phyloP scores from a whole-genome alignment of 2,888 invertebrate species.

The Meiosimyza platycephala region DNA sequence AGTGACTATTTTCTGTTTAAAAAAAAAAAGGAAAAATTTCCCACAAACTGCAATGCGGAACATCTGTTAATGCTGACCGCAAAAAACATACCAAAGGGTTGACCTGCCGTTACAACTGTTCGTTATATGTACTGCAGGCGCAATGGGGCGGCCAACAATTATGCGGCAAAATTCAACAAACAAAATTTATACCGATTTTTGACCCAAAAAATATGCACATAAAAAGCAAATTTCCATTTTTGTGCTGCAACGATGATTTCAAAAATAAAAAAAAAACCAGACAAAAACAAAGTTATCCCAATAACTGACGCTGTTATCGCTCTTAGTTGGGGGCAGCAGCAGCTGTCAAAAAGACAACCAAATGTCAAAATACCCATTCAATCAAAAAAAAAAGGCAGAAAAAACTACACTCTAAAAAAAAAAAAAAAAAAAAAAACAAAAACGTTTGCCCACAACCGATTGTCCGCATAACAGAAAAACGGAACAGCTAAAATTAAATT shows the following conservation, averaged over 20 bases:
- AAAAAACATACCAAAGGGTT: too few relatives aligned
- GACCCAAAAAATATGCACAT: background rate
- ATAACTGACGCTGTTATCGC: background rate
- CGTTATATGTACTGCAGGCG: too few relatives aligned
- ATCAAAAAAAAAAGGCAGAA: conserved; percentile 17
- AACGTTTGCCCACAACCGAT: background rate
- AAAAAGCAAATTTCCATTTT: conserved; percentile 2
- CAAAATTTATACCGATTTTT: background rate
- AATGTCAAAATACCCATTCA: conserved; percentile 10
- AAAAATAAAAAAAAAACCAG: background rate
- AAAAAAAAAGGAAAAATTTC: too few relatives aligned
- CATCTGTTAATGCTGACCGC: too few relatives aligned
- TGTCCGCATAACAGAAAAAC: background rate
- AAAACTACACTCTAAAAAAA: background rate
- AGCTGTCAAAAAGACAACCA: conserved; percentile 14
- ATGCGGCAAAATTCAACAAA: background rate
- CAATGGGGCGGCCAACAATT: background rate
- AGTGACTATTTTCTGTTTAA: too few relatives aligned
- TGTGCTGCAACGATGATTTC: background rate
- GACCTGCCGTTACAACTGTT: too few relatives aligned
- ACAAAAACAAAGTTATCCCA: too few relatives aligned
- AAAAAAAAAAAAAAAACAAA: background rate
- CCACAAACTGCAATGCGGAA: too few relatives aligned
- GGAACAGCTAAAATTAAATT: background rate
- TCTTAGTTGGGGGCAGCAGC: background rate